Percentiles rank a stretch among this genome's conserved stretches.
Evolutionary conservation across 2,113 vertebrate genomes (phyloP).

Genomic region (Otocyon megalotis): DNA sequence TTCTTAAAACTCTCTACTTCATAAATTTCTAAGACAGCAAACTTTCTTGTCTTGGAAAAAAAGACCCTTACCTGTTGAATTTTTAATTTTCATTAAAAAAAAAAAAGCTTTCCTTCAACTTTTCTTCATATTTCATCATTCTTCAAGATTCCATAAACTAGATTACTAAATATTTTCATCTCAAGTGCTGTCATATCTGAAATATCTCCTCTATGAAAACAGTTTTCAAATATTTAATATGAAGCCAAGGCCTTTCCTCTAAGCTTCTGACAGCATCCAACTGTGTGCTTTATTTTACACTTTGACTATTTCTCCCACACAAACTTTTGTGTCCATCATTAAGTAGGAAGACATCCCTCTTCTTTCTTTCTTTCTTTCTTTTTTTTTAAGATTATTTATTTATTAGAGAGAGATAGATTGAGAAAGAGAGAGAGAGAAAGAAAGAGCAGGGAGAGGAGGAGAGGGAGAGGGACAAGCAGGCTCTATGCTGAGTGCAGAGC

Average conservation of each 20-base stretch:
- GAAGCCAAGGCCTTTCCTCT: background rate
- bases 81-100: background rate
- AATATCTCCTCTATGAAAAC: background rate
- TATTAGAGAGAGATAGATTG: background rate
- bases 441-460: background rate
- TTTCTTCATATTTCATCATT: background rate
- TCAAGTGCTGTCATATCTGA: background rate
- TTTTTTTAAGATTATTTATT: background rate
- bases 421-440: background rate
- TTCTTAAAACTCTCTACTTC: background rate
- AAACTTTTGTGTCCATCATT: background rate
- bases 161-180: background rate
- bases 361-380: too few relatives aligned
- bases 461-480: background rate
- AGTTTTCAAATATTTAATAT: background rate
- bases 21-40: background rate
- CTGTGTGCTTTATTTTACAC: background rate
- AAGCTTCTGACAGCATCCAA: background rate
- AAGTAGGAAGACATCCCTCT: background rate
- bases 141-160: background rate
- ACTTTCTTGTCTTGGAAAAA: background rate
- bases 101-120: background rate
- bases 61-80: background rate
- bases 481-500: background rate
- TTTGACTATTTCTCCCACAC: background rate